Evolutionary conservation across 2,888 invertebrate genomes (phyloP), one percentile per base, ranked within the genome.

Genomic region (Eristalis intricaria): DNA sequence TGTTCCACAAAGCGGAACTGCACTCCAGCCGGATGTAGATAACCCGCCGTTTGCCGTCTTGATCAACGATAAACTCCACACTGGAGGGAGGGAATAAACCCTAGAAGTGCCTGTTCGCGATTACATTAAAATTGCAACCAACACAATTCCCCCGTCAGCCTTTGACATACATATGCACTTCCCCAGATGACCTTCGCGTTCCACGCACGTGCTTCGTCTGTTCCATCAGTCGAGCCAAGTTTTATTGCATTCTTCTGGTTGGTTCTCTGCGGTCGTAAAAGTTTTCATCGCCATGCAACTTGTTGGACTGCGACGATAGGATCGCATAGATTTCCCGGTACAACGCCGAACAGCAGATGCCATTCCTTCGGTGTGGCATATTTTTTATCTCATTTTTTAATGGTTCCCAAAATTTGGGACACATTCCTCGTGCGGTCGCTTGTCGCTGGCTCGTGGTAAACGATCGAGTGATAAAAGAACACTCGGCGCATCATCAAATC

Each of bases 11-110:
- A 61, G 75, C 76, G 75, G 81, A 82, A 82, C 65, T 4, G 11
- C 3, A 19, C 10, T n/a, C 22, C 8, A 26, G 35, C 50, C 81
- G 81, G 81, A 82, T 70, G 75, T 70, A 60, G 81, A 82, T 82
- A 82, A 60, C 13, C 19, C 35, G 63, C 26, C 64, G 75, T 29
- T 29, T 10, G 32, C 32, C 80, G 73, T 60, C 60, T 74, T 66
- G 74, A 73, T 80, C 70, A 66, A 68, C 73, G 66, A 66, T 43
- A 68, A 40, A n/a, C 38, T 11, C 19, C 23, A 63, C 26, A 22
- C 11, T 71, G 50, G 66, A 13, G 79, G n/a, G 19, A 4, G n/a
- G 15, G n/a, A 40, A 43, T 19, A 74, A 69, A 19, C 38, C 58
- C 68, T 64, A 69, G 56, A 64, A 64, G 50, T 75, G 19, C 23